Evolutionary conservation across 2,888 invertebrate genomes (phyloP).

Genomic region (Pseudococcus viburni): DNA sequence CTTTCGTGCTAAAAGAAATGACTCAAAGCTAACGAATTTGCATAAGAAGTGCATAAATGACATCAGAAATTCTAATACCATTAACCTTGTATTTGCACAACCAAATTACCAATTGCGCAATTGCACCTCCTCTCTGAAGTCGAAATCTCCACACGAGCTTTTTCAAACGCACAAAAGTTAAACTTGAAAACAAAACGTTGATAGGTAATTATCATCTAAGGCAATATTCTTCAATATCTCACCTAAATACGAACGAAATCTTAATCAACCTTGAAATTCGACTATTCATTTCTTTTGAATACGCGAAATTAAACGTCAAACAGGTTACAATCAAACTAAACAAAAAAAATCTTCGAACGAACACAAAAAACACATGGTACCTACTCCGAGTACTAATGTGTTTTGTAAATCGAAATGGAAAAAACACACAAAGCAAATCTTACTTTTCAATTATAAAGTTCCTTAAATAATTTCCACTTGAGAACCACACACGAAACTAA

Average conservation of each 20-base stretch:
- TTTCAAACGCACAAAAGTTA: neutral
- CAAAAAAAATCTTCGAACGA: neutral
- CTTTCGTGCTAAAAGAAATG: conserved; percentile 17
- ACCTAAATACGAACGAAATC: neutral
- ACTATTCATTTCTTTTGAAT: conserved; percentile 37
- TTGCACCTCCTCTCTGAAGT: neutral
- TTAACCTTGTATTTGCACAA: conserved; percentile 7
- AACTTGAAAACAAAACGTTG: neutral
- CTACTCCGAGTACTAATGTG: neutral
- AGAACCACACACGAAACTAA: neutral
- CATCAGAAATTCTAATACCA: conserved; percentile 32
- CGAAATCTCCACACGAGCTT: neutral
- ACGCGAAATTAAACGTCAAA: neutral
- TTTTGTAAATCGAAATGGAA: neutral
- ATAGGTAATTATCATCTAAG: neutral
- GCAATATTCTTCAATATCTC: neutral
- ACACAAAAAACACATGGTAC: neutral
- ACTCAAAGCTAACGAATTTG: conserved; percentile 29
- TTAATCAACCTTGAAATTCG: conserved; percentile 28
- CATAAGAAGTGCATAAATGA: conserved; percentile 50
- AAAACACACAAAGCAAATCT: conserved; percentile 29
- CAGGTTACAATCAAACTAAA: conserved; percentile 42
- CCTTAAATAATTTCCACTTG: neutral
- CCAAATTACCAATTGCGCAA: neutral
- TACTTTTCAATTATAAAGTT: conserved; percentile 27